phyloP scores from a whole-genome alignment of 2,888 invertebrate genomes.

The Glaucopsyche alexis region DNA sequence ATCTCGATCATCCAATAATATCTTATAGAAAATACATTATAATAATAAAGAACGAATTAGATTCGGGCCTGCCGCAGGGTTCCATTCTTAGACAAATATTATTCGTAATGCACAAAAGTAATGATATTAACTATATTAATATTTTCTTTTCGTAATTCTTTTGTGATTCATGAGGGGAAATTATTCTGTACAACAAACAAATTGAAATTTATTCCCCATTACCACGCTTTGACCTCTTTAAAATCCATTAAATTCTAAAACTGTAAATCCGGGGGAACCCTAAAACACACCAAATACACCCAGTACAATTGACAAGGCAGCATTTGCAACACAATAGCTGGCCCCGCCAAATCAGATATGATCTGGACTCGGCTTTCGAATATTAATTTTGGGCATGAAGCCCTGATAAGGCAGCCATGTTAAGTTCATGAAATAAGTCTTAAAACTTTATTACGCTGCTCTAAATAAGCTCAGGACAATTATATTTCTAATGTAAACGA shows the following conservation, averaged over 20 bases:
- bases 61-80: neutral
- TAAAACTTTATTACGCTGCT: slow-evolving; percentile 16
- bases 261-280: slow-evolving; percentile 4
- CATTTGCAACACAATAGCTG: slow-evolving; percentile 23
- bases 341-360: slow-evolving; percentile 22
- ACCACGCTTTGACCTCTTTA: too few species aligned
- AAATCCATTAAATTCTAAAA: neutral
- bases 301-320: slow-evolving; percentile 27
- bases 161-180: too few species aligned
- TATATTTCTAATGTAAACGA: neutral
- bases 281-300: neutral
- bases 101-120: neutral
- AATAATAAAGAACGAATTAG: slow-evolving; percentile 1
- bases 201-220: too few species aligned
- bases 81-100: neutral
- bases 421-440: slow-evolving; percentile 21
- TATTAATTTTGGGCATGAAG: slow-evolving; percentile 27
- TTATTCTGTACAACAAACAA: too few species aligned
- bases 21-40: slow-evolving; percentile 16
- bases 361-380: slow-evolving; percentile 28
- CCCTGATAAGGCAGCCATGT: slow-evolving; percentile 22
- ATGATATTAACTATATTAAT: too few species aligned
- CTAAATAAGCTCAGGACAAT: neutral
- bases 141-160: too few species aligned
- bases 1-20: neutral